phyloP scores from a whole-genome alignment of 2,888 invertebrate species.

The Criorhina ranunculi region DNA sequence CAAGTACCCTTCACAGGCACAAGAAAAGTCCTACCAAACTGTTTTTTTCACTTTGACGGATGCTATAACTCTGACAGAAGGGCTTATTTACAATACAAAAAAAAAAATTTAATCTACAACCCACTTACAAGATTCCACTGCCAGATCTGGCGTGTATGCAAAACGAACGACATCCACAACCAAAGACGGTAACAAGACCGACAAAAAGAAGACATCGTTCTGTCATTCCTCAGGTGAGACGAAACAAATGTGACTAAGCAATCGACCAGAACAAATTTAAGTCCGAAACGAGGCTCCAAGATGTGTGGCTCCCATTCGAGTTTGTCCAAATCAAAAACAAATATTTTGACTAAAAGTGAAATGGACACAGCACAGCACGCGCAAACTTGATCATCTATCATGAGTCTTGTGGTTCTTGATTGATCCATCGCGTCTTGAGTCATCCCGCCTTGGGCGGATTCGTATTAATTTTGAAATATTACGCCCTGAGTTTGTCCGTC shows the following conservation, averaged over 20 bases:
- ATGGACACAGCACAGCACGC: constrained; percentile 38
- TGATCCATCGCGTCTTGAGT: constrained; percentile 60
- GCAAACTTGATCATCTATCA: constrained; percentile 55
- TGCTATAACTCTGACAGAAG: constrained; percentile 65
- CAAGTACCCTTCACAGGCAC: not conserved
- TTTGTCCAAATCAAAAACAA: constrained; percentile 29
- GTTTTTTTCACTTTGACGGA: constrained; percentile 51
- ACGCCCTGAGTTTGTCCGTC: constrained; percentile 18
- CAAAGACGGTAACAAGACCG: constrained; percentile 6
- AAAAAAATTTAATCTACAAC: constrained; percentile 40
- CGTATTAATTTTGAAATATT: constrained; percentile 50
- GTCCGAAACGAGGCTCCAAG: constrained; percentile 29
- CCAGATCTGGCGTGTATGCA: constrained; percentile 60
- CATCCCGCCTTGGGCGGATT: constrained; percentile 32
- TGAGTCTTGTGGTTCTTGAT: constrained; percentile 47
- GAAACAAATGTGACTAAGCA: constrained; percentile 71
- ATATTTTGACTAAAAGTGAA: constrained; percentile 71
- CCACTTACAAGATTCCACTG: constrained; percentile 45
- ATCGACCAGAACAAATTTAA: constrained; percentile 70
- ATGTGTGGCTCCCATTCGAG: not conserved
- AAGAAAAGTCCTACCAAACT: not conserved
- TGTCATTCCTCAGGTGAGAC: constrained; percentile 60
- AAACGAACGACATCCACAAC: constrained; percentile 63
- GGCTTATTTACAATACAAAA: constrained; percentile 16
- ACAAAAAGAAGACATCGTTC: constrained; percentile 28